Evolutionary conservation across 2,797 vertebrate genomes (phyloP), one percentile per base, ranked within the genome.

Genomic region (Adrianichthys oophorus): DNA sequence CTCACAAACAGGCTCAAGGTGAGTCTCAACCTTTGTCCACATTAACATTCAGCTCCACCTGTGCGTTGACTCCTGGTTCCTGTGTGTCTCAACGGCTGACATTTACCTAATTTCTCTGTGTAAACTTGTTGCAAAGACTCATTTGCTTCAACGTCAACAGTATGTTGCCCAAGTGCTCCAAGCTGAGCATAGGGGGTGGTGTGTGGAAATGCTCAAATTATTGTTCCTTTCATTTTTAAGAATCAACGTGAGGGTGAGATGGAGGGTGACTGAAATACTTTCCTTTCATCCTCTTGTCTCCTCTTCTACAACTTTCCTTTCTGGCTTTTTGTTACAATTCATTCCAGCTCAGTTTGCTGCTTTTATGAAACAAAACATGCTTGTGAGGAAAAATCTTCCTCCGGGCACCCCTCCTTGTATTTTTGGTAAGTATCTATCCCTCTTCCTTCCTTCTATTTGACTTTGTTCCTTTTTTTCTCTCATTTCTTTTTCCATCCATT

Each of bases 351-450:
- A 98, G 92, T 98, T 99, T 66, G 96, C 96, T 93, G 96, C 96
- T 94, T 98, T 98, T 95, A 95, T 99, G 94, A 98, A 98, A 95
- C 96, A 99, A 94, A 99, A 96, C 90, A 93, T 99, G 96, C 94
- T 98, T 92, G 96, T 94, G 94, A 98, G 95, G 95, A 99, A 98
- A 94, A 94, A 92, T 89, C 93, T 97, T 94, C 94, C 95, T 95
- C 93, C 95, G 70, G 96, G 95, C 91, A 92, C 91, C 68, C 94
- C 96, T 85, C 95, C 97, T 84, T 98, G 97, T 95, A 95, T 98
- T 76, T 96, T 97, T 90, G 97, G 97, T 99, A 94, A 98, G 96
- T 98, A 87, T 90, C 83, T 86, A 61, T 91, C 83, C 87, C 80
- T 80, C 76, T 59, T 77, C 41, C 67, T 45, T 71, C 63, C 67